phyloP scores from a whole-genome alignment of 2,888 invertebrate genomes.

The Dicranocentrus wangi region DNA sequence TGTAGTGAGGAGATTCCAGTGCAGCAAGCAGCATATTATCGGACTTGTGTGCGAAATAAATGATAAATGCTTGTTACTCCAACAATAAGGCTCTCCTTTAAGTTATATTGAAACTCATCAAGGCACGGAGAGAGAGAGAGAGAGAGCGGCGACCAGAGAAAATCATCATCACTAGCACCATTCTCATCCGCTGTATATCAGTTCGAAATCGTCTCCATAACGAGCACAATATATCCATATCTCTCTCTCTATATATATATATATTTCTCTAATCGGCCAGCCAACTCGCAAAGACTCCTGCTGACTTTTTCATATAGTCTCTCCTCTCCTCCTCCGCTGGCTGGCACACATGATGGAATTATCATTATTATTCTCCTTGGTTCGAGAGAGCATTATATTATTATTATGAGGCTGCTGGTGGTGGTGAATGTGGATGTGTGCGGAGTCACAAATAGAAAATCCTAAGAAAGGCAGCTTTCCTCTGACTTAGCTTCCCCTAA shows the following conservation, averaged over 20 bases:
- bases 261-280: constrained; percentile 11
- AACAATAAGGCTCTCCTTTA: no score
- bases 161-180: neutral
- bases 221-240: constrained; percentile 9
- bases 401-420: neutral
- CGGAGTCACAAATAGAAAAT: neutral
- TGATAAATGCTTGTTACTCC: constrained; percentile 13
- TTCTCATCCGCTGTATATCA: no score
- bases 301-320: constrained; percentile 1
- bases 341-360: constrained; percentile 16
- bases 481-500: neutral
- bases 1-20: neutral
- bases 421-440: no score
- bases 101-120: neutral
- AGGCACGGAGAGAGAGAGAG: neutral
- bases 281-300: constrained; percentile 11
- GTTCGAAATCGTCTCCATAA: constrained; percentile 6
- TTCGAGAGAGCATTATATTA: constrained; percentile 2
- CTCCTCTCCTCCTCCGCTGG: neutral
- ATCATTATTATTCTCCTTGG: constrained; percentile 3
- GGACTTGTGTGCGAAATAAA: constrained; percentile 9
- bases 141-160: neutral
- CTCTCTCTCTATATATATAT: no score
- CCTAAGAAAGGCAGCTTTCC: constrained; percentile 6
- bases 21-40: neutral